Conservation (phyloP, 2,888 invertebrate genomes). For the Opisthograptis luteolata region DNA sequence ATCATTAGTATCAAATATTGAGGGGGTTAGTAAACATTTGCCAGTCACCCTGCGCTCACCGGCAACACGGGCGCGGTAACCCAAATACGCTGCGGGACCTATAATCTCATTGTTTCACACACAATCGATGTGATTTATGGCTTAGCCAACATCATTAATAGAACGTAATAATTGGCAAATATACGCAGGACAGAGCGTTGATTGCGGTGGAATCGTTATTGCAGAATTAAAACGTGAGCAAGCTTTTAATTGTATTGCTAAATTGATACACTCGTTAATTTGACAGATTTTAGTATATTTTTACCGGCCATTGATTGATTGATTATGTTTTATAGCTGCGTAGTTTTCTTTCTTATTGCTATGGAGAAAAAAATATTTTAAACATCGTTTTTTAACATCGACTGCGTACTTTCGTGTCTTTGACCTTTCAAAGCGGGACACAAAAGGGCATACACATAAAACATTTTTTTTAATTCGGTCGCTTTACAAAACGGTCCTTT, state of each 20-base stretch:
- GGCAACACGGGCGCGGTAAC: slow-evolving; percentile 18
- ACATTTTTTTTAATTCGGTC: neutral
- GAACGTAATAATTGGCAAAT: slow-evolving; percentile 18
- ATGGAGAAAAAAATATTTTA: neutral
- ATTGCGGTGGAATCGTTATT: slow-evolving; percentile 2
- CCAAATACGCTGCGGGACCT: slow-evolving; percentile 27
- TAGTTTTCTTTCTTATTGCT: too few relatives aligned
- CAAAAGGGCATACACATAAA: neutral
- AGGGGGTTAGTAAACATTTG: slow-evolving; percentile 26
- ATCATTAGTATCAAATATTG: slow-evolving; percentile 30
- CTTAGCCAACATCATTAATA: slow-evolving; percentile 34
- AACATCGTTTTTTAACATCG: too few relatives aligned
- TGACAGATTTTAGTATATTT: too few relatives aligned
- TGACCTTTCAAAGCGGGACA: neutral
- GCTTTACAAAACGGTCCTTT: neutral
- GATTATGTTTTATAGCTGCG: too few relatives aligned
- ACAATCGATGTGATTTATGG: slow-evolving; percentile 40
- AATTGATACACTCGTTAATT: too few relatives aligned
- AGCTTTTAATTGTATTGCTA: slow-evolving; percentile 3
- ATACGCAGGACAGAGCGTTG: slow-evolving; percentile 2
- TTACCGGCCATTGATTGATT: too few relatives aligned
- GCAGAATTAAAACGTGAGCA: slow-evolving; percentile 1
- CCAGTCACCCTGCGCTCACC: slow-evolving; percentile 22
- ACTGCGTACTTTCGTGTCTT: too few relatives aligned
- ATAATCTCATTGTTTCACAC: slow-evolving; percentile 37